Base-by-base conservation (phyloP, 2,113 vertebrate genomes). In the Platysteira castanea region DNA sequence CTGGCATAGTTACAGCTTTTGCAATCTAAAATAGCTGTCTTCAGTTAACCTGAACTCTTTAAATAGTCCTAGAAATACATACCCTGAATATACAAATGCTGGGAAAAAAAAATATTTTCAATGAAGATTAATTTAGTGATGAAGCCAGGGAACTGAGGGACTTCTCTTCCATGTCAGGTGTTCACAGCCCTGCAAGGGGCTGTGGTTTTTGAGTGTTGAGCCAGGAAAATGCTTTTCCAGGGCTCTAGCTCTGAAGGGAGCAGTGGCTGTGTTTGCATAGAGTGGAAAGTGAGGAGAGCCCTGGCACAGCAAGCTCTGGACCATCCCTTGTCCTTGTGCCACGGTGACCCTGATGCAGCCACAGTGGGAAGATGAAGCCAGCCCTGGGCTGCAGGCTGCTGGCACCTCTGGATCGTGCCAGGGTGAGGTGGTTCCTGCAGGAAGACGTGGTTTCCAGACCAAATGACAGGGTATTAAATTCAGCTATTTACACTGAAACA, bases 321-420 rank as follows among this genome's bases (percentile, higher is more conserved):
- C 22, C 19, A 27, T 0, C 13, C 27, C 15, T 17, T 14, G 2
- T 23, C 47, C 81, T 46, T 7, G 27, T 63, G 50, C 26, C 16
- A 24, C 13, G 3, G 28, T 3, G 31, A 10, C 3, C 1, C 9
- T 12, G 28, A 3, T 16, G 39, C 65, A 31, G 54, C 65, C 47
- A 42, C 0, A 0, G 53, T 33, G 65, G 20, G 35, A 37, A 11
- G 5, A 1, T 0, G 0, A 4, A 61, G 19, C 16, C 68, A 30
- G 41, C 2, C 1, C 10, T 63, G 64, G 77, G 52, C 8, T 22
- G 56, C 47, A 52, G 56, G 49, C 81, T 84, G 87, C 71, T 56
- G 56, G 53, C 91, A 85, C 93, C 74, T 76, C 15, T 19, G 53
- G 13, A 31, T 46, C 14, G 2, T 5, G 30, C 76, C 27, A 3